Base-by-base conservation (phyloP, 2,113 vertebrate species). In the Paramisgurnus dabryanus region DNA sequence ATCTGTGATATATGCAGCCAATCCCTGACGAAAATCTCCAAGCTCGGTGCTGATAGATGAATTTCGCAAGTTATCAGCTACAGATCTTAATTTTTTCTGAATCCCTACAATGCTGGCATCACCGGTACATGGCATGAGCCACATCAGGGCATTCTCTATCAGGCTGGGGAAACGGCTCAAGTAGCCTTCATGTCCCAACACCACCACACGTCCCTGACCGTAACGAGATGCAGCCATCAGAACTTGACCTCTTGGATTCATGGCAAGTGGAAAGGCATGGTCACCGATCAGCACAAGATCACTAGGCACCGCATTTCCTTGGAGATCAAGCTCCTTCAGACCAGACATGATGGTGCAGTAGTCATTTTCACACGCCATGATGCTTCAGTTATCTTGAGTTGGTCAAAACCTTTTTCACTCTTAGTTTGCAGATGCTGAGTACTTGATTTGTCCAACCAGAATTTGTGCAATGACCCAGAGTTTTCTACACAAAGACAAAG, bases 161-260 rank as follows among this genome's bases (percentile, higher is more conserved):
- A 98, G 91, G 66, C 60, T 73, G 4, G 91, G 90, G 69, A 96
- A 88, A 8, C 82, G 4, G 0, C 86, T 87, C 83, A 98, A 67
- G 86, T 95, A 95, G 70, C 11, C 76, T 68, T 96, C 95, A 2
- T 97, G 96, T 43, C 94, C 91, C 79, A 95, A 74, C 0, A 95
- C 93, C 57, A 98, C 93, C 67, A 98, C 89, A 27, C 90, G 91
- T 49, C 96, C 95, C 18, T 86, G 79, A 47, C 95, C 95, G 0
- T 94, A 90, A 43, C 85, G 80, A 27, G 94, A 94, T 6, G 92
- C 92, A 4, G 93, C 94, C 86, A 93, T 92, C 11, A 92, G 85
- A 11, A 90, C 87, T 73, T 95, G 90, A 40, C 89, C 91, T 43
- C 27, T 66, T 53, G 87, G 86, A 84, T 91, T 93, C 87, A 93